Evolutionary conservation across 2,888 invertebrate species (phyloP).

Genomic region (Kryphioiulus occultus): DNA sequence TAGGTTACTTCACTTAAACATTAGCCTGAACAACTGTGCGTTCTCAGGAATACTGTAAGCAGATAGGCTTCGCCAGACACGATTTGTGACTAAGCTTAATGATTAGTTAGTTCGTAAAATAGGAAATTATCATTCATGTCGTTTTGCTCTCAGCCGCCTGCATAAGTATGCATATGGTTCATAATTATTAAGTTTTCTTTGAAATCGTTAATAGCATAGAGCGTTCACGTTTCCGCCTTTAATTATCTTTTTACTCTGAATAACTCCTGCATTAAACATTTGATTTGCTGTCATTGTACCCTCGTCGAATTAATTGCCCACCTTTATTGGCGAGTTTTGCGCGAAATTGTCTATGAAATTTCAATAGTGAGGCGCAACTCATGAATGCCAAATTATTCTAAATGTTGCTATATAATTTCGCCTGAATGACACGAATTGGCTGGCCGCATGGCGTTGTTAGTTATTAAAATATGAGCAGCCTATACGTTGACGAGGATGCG

Average conservation of each 20-base stretch:
- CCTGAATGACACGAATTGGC: neutral
- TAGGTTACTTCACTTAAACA: too few species aligned
- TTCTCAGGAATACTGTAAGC: neutral
- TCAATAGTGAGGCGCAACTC: neutral
- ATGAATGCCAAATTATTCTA: neutral
- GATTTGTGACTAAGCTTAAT: neutral
- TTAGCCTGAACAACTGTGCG: too few species aligned
- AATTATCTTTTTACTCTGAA: conserved; percentile 11
- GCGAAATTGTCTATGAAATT: conserved; percentile 1
- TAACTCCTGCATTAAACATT: conserved; percentile 9
- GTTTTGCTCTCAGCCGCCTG: neutral
- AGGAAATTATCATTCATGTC: neutral
- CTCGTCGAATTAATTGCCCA: neutral
- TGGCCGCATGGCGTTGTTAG: neutral
- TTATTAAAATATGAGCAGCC: conserved; percentile 10
- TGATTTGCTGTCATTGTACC: neutral
- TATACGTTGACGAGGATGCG: neutral
- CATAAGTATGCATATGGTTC: neutral
- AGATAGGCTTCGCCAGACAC: neutral
- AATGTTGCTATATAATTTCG: conserved; percentile 10
- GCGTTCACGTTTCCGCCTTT: neutral
- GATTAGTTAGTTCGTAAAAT: neutral
- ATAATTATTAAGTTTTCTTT: neutral
- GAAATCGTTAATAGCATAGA: neutral
- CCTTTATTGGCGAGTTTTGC: neutral